phyloP scores from a whole-genome alignment of 1,140 invertebrate genomes.

The Drosophila sulfurigaster region DNA sequence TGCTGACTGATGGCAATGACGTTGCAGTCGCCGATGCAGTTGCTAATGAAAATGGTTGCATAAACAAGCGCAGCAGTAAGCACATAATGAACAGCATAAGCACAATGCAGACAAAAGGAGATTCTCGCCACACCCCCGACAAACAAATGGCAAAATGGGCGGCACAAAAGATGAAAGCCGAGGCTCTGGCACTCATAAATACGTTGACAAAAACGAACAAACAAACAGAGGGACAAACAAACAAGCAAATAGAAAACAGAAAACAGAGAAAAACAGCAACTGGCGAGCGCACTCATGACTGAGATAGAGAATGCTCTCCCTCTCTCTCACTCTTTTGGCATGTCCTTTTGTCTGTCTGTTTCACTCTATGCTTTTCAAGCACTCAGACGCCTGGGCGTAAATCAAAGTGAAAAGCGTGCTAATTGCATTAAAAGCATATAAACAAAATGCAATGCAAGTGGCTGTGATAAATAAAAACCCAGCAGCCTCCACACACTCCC shows the following conservation, averaged over 20 bases:
- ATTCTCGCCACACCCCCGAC: not conserved
- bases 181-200: constrained; percentile 69
- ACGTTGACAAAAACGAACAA: constrained; percentile 52
- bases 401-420: constrained; percentile 83
- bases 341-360: constrained; percentile 17
- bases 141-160: constrained; percentile 61
- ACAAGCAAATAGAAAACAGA: constrained; percentile 16
- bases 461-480: constrained; percentile 71
- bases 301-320: constrained; percentile 37
- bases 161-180: constrained; percentile 76
- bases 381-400: constrained; percentile 72
- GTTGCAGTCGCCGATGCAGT: constrained; percentile 55
- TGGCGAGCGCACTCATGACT: constrained; percentile 43
- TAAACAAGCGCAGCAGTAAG: constrained; percentile 62
- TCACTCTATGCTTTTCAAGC: constrained; percentile 32
- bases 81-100: constrained; percentile 49
- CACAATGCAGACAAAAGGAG: constrained; percentile 35
- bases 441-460: constrained; percentile 83
- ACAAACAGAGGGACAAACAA: constrained; percentile 32
- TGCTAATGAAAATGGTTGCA: constrained; percentile 76
- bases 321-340: constrained; percentile 1
- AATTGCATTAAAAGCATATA: constrained; percentile 83
- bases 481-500: constrained; percentile 20
- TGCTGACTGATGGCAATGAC: constrained; percentile 67
- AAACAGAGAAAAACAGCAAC: not conserved